phyloP scores from a whole-genome alignment of 2,888 invertebrate species.

The Dyspetes luteomarginatus region DNA sequence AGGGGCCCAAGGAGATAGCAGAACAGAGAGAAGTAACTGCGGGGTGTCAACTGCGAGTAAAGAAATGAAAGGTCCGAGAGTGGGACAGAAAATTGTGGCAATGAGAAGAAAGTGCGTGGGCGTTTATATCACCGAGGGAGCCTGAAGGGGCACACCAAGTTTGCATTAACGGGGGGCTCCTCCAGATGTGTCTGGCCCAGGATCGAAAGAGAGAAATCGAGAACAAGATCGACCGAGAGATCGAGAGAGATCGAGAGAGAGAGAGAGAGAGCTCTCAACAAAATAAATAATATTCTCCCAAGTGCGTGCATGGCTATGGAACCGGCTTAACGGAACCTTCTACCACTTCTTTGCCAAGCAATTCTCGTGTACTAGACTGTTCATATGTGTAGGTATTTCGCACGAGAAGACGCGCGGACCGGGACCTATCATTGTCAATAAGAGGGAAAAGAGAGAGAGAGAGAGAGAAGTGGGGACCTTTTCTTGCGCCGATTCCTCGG shows the following conservation, averaged over 20 bases:
- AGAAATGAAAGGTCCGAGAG: slow-evolving; percentile 33
- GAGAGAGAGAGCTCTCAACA: slow-evolving; percentile 41
- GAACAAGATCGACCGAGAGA: slow-evolving; percentile 56
- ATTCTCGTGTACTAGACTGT: slow-evolving; percentile 16
- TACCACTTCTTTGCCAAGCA: slow-evolving; percentile 31
- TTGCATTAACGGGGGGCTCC: slow-evolving; percentile 58
- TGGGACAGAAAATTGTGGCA: background rate
- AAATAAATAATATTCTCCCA: slow-evolving; percentile 56
- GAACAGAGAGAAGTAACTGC: slow-evolving; percentile 54
- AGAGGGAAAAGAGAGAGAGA: slow-evolving; percentile 11
- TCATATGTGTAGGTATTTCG: slow-evolving; percentile 17
- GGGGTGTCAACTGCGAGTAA: slow-evolving; percentile 48
- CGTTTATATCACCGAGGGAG: slow-evolving; percentile 72
- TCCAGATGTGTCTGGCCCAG: slow-evolving; percentile 43
- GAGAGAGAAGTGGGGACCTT: background rate
- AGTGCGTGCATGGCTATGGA: slow-evolving; percentile 62
- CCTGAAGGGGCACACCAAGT: slow-evolving; percentile 67
- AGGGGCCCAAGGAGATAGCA: slow-evolving; percentile 40
- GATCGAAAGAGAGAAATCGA: slow-evolving; percentile 66
- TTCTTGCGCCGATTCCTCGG: slow-evolving; percentile 31
- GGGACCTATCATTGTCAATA: slow-evolving; percentile 52
- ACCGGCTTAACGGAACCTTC: slow-evolving; percentile 68
- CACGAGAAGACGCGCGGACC: slow-evolving; percentile 51
- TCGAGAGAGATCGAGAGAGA: slow-evolving; percentile 41
- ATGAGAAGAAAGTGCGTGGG: slow-evolving; percentile 73